Percentiles rank a stretch among this genome's conserved stretches.
Evolutionary conservation across 2,888 invertebrate genomes (phyloP).

Genomic region (Cerastis rubricosa): DNA sequence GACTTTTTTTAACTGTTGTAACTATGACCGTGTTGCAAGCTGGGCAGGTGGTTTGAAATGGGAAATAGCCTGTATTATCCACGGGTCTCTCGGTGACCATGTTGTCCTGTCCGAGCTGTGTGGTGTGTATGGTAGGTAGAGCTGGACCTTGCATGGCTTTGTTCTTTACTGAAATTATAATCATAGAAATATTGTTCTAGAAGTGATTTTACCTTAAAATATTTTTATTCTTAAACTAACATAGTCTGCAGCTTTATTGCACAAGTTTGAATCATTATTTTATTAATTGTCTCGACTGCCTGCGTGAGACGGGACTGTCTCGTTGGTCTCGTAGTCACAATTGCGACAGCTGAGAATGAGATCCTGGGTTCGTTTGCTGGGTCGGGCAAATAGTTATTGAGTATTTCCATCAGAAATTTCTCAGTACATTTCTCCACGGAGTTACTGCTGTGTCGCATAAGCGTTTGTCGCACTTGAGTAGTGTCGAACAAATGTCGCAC

Average conservation of each 20-base stretch:
- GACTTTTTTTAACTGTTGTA: conserved; percentile 80
- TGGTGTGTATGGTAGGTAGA: background rate
- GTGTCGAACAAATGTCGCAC: no score
- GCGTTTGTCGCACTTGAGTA: no score
- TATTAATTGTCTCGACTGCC: no score
- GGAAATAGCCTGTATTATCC: conserved; percentile 70
- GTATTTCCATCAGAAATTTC: no score
- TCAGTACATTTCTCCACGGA: no score
- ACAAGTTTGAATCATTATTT: background rate
- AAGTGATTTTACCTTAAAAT: background rate
- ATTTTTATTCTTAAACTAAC: background rate
- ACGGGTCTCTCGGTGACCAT: conserved; percentile 30
- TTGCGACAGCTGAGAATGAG: no score
- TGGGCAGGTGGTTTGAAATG: conserved; percentile 79
- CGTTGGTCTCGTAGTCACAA: no score
- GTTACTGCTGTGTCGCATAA: no score
- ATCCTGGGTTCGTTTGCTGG: no score
- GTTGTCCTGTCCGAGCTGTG: conserved; percentile 8
- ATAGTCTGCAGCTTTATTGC: background rate
- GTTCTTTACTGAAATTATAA: conserved; percentile 17
- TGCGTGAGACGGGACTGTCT: no score
- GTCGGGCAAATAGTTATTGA: no score
- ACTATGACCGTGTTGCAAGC: conserved; percentile 84
- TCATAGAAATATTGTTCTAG: background rate
- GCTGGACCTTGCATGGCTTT: background rate